These are phyloP conservation scores for Keiferia lycopersicella DNA, from an alignment of 2,888 invertebrate genomes.

Conservation along the genomic window DNA sequence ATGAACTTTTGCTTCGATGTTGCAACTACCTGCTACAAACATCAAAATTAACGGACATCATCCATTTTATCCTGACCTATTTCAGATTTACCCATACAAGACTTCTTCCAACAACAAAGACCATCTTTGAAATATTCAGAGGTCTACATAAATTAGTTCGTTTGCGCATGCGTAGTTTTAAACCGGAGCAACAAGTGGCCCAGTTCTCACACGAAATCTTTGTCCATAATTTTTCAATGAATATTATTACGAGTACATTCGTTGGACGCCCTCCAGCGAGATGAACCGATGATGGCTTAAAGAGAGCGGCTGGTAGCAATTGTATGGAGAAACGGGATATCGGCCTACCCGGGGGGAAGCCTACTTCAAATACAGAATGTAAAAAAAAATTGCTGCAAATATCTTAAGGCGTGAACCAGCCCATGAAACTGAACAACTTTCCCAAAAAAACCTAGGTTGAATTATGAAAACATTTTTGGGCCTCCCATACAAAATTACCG, in stretches of 20 bases:
- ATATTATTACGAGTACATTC: slow-evolving; percentile 30
- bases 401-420: no score
- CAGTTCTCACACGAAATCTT: slow-evolving; percentile 25
- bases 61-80: neutral
- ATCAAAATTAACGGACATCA: neutral
- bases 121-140: neutral
- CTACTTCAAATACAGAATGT: no score
- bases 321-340: no score
- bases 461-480: no score
- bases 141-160: slow-evolving; percentile 9
- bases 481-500: no score
- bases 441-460: no score
- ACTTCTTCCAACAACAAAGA: neutral
- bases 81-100: neutral
- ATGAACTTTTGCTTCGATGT: neutral
- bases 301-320: no score
- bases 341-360: no score
- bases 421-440: no score
- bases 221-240: slow-evolving; percentile 26
- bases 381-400: no score
- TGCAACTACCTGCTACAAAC: neutral
- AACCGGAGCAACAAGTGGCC: slow-evolving; percentile 39
- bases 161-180: slow-evolving; percentile 34
- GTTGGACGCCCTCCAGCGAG: no score
- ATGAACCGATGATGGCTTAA: no score